phyloP scores from a whole-genome alignment of 2,113 vertebrate species.

The Antigone vipio region DNA sequence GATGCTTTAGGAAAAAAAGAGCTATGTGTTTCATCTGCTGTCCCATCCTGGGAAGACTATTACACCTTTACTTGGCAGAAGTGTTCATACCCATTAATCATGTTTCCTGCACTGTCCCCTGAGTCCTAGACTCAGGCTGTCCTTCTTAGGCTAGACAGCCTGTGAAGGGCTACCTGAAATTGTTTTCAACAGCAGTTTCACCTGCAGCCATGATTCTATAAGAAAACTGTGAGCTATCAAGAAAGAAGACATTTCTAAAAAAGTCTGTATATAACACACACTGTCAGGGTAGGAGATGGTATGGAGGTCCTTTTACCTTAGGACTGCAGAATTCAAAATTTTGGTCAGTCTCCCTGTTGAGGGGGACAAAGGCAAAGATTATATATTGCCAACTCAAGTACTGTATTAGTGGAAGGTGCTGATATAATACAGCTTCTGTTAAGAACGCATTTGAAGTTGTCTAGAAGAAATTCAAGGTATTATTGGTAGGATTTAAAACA shows the following conservation, averaged over 20 bases:
- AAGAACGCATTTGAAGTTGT: neutral
- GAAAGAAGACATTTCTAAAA: neutral
- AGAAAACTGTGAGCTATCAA: neutral
- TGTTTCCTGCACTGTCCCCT: neutral
- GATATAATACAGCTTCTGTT: neutral
- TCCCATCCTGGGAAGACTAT: neutral
- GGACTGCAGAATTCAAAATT: neutral
- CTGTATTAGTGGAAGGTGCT: neutral
- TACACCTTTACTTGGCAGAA: neutral
- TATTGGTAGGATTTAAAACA: neutral
- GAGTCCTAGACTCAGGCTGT: neutral
- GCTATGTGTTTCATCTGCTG: neutral
- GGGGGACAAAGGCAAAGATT: neutral
- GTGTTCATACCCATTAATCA: accelerated
- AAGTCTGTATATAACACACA: neutral
- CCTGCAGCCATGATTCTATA: neutral
- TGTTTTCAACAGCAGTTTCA: neutral
- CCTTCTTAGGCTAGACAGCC: neutral
- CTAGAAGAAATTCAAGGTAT: neutral
- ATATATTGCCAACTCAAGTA: neutral
- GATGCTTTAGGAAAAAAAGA: neutral
- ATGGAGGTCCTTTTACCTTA: neutral
- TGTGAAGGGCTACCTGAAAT: neutral
- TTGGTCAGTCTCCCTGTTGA: neutral
- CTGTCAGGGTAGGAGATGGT: neutral